Evolutionary conservation across 2,113 vertebrate species (phyloP).

Genomic region (Thalassoma bifasciatum): DNA sequence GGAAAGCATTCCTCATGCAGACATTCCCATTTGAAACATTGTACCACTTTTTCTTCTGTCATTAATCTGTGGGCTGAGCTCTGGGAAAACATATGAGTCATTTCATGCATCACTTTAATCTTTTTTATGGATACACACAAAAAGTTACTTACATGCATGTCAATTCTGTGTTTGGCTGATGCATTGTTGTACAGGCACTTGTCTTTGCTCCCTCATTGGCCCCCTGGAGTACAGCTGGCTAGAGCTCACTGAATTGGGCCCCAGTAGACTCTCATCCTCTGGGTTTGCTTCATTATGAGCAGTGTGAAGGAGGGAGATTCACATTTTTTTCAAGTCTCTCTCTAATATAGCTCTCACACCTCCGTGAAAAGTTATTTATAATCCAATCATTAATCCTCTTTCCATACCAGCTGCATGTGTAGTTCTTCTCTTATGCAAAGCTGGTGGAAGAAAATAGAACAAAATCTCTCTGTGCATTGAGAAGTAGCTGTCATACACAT

Average conservation of each 20-base stretch:
- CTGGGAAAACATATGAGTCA: conserved; percentile 7
- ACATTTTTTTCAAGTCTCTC: neutral
- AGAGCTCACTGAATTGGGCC: neutral
- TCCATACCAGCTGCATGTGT: neutral
- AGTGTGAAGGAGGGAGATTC: conserved; percentile 17
- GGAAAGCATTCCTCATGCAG: conserved; percentile 73
- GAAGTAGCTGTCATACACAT: too few relatives aligned
- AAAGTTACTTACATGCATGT: neutral
- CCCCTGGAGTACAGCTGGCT: neutral
- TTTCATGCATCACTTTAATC: conserved; percentile 10
- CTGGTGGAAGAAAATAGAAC: neutral
- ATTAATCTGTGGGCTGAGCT: conserved; percentile 11
- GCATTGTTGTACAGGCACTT: conserved; percentile 4
- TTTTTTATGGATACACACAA: neutral
- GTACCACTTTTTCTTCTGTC: conserved; percentile 4
- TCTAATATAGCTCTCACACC: neutral
- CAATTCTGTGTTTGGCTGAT: conserved; percentile 5
- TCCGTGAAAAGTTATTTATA: neutral
- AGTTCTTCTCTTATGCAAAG: neutral
- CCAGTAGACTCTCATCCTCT: neutral
- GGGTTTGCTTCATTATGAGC: neutral
- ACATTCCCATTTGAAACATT: conserved; percentile 76
- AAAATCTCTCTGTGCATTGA: neutral
- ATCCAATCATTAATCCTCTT: conserved; percentile 12
- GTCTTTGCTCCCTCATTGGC: neutral